Percentiles rank a stretch among this genome's conserved stretches.
phyloP scores from a whole-genome alignment of 37 sponge, comb jelly and placozoan genomes.

The Beroe ovata region DNA sequence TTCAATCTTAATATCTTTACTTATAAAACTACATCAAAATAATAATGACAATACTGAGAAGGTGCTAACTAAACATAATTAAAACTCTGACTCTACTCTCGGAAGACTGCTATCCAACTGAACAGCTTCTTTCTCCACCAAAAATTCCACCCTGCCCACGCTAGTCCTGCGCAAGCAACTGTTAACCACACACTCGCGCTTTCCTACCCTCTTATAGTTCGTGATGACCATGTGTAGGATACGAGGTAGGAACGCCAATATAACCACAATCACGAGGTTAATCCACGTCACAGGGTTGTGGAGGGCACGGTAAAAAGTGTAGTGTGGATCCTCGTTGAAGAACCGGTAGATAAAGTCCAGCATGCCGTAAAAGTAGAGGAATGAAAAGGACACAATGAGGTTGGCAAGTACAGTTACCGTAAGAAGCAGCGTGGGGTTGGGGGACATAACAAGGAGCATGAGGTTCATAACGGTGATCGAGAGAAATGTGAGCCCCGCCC shows the following conservation, averaged over 20 bases:
- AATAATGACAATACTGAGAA: too few species aligned
- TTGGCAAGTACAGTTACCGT: background rate
- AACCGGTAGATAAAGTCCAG: background rate
- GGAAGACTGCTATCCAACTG: too few species aligned
- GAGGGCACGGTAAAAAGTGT: constrained; percentile 1
- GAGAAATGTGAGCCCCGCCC: constrained; percentile 9
- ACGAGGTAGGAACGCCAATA: constrained; percentile 59
- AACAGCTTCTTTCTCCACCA: background rate
- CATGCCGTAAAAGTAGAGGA: constrained; percentile 44
- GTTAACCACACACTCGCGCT: background rate
- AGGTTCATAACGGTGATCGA: constrained; percentile 47
- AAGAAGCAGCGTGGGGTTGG: constrained; percentile 24
- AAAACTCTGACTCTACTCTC: too few species aligned
- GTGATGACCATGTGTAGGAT: constrained; percentile 4
- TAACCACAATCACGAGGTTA: constrained; percentile 24
- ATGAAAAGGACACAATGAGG: background rate
- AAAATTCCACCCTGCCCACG: background rate
- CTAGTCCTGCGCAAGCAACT: background rate
- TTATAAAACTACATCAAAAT: too few species aligned
- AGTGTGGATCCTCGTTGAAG: constrained; percentile 65
- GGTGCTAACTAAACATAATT: too few species aligned
- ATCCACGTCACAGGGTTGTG: constrained; percentile 27
- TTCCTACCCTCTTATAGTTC: background rate
- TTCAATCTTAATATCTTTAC: too few species aligned
- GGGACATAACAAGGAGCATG: constrained; percentile 4